Percentiles rank a stretch among this genome's conserved stretches.
These are phyloP conservation scores for Rhagologus leucostigma DNA, from an alignment of 2,113 vertebrate genomes.

Conservation along the genomic window DNA sequence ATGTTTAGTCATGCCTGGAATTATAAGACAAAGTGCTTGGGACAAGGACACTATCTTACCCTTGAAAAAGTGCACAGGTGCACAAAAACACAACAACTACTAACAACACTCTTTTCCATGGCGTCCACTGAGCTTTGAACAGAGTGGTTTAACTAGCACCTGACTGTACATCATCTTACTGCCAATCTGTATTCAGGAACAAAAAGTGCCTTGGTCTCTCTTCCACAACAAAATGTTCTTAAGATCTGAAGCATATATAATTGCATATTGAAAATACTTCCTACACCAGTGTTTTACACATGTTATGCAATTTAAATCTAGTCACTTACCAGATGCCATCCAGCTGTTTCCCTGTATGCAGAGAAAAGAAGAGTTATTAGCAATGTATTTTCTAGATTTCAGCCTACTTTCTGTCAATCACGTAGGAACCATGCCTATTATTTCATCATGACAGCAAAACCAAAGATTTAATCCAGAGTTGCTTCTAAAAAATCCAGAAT, in stretches of 20 bases:
- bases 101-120: neutral
- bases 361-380: constrained; percentile 52
- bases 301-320: constrained; percentile 10
- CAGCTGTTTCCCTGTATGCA: constrained; percentile 87
- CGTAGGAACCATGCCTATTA: neutral
- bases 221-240: neutral
- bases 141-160: neutral
- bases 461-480: neutral
- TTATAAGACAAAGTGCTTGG: neutral
- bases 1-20: neutral
- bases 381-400: neutral
- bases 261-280: neutral
- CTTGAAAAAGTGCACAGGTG: neutral
- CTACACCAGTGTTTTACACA: neutral
- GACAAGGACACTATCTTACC: neutral
- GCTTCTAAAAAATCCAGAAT: neutral
- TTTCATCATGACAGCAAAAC: neutral
- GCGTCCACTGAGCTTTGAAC: neutral
- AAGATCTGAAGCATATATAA: neutral
- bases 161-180: neutral
- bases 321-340: constrained; percentile 95
- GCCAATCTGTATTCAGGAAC: neutral
- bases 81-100: neutral
- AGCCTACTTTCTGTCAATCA: neutral
- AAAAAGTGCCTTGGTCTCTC: neutral